These are phyloP conservation scores for Serinus canaria DNA, from an alignment of 2,113 vertebrate species.

Conservation along the genomic window DNA sequence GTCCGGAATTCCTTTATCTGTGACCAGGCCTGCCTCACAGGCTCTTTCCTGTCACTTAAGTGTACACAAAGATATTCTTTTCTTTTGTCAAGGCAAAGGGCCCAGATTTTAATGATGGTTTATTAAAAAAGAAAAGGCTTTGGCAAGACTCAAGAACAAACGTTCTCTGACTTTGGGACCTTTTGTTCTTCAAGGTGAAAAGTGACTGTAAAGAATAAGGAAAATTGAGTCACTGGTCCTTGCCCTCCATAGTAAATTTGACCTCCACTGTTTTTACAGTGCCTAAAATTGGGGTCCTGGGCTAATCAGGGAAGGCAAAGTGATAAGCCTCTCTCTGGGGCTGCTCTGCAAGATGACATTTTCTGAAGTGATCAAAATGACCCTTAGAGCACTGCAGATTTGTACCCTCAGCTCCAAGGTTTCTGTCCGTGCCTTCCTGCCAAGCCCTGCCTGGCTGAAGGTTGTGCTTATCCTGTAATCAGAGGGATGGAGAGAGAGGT, in stretches of 20 bases:
- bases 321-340: neutral
- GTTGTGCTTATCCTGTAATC: neutral
- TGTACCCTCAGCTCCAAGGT: neutral
- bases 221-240: slow-evolving; percentile 51
- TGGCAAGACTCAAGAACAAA: slow-evolving; percentile 53
- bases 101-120: slow-evolving; percentile 45
- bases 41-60: slow-evolving; percentile 69
- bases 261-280: slow-evolving; percentile 20
- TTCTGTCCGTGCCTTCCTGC: accelerated
- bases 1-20: slow-evolving; percentile 82
- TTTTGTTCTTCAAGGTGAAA: slow-evolving; percentile 68
- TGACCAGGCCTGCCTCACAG: slow-evolving; percentile 35
- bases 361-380: neutral
- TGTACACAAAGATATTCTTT: slow-evolving; percentile 61
- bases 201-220: slow-evolving; percentile 35
- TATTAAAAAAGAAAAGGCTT: slow-evolving; percentile 29
- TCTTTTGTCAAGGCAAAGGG: slow-evolving; percentile 41
- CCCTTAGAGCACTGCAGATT: neutral
- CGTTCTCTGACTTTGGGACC: slow-evolving; percentile 17
- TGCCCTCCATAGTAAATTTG: slow-evolving; percentile 65
- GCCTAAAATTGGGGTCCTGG: slow-evolving; percentile 2
- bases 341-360: neutral
- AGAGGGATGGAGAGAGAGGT: neutral
- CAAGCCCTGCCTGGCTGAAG: neutral
- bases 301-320: slow-evolving; percentile 2